Evolutionary conservation across 1,140 invertebrate species (phyloP).

Genomic region (Apis laboriosa): DNA sequence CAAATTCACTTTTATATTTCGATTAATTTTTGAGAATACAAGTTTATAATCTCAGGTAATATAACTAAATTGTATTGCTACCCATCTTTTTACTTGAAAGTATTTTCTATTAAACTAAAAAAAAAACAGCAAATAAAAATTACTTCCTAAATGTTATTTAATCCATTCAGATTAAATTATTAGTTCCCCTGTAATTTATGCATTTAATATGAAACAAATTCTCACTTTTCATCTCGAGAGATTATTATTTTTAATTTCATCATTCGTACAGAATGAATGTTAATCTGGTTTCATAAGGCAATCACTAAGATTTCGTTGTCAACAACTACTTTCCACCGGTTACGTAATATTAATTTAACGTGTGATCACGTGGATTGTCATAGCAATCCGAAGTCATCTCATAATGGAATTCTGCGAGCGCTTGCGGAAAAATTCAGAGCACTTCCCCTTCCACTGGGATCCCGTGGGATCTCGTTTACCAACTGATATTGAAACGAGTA

Average conservation of each 20-base stretch:
- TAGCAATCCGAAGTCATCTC: constrained; percentile 23
- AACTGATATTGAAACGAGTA: constrained; percentile 66
- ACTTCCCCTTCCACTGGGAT: neutral
- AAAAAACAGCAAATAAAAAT: neutral
- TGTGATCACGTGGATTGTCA: neutral
- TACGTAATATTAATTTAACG: neutral
- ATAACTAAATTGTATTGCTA: neutral
- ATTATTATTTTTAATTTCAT: neutral
- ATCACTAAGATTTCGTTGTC: neutral
- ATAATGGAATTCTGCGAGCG: constrained; percentile 55
- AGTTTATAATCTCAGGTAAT: neutral
- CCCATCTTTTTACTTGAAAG: neutral
- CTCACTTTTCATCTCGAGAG: too few species aligned
- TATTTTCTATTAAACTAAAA: neutral
- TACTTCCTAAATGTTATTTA: neutral
- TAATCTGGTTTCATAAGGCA: neutral
- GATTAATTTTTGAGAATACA: neutral
- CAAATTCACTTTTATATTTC: neutral
- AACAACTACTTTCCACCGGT: neutral
- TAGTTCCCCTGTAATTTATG: neutral
- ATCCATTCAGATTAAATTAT: neutral
- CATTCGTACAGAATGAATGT: too few species aligned
- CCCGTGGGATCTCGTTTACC: constrained; percentile 70
- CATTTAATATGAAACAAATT: neutral
- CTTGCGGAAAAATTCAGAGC: constrained; percentile 49